Evolutionary conservation across 1,140 invertebrate genomes (phyloP), one percentile per base, ranked within the genome.

Genomic region (Brachionus calyciflorus): DNA sequence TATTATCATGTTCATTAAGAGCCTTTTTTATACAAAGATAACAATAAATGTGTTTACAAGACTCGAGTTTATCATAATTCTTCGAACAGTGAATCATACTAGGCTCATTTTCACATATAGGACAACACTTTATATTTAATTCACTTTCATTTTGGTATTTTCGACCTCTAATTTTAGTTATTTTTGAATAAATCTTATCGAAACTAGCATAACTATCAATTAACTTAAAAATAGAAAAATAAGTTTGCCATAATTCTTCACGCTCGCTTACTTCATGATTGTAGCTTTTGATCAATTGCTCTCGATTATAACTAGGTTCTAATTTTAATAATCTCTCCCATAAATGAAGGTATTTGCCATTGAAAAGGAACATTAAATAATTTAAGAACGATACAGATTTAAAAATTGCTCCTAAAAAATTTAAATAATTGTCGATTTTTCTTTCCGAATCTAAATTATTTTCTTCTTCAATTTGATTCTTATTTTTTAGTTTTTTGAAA

Each of bases 231-330:
- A 55, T 14, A 12, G 46, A 73, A 30, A 73, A 73, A 73, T 73
- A 73, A 40, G 69, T 73, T 55, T 73, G 46, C 69, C 69, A 73
- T 19, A 73, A 24, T 28, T 73, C 69, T 55, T 73, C 69, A 2
- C 69, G 44, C 24, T 51, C 46, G 26, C 69, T 73, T 2, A 49
- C 33, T n/a, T 49, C 28, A 41, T 73, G 51, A 17, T 51, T 41
- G n/a, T 37, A 51, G 5, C 46, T 49, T 33, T 41, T 37, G 4
- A 73, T 3, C 3, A 24, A 33, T 17, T 49, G 51, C n/a, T 55
- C 51, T 51, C 21, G 30, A 9, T 12, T 21, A 17, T 73, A 73
- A 9, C 3, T 37, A 41, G 69, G 46, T 30, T 30, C 21, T 19
- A 73, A 55, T 19, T 49, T 28, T 14, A 73, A 33, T 2, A 73